phyloP scores from a whole-genome alignment of 2,797 vertebrate genomes.

The Chanos chanos region DNA sequence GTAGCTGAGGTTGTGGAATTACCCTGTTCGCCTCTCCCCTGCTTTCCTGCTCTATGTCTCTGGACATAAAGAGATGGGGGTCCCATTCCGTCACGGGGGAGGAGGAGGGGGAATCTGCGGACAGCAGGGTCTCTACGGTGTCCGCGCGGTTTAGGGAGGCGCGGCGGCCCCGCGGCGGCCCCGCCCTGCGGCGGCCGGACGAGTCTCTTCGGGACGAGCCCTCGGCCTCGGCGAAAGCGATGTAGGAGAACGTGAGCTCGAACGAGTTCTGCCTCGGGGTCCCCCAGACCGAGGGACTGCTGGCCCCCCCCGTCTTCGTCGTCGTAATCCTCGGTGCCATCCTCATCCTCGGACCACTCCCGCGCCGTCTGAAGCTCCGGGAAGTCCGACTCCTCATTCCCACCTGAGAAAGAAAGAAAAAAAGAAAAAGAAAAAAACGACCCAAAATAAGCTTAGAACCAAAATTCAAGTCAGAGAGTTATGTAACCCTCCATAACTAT shows the following conservation, averaged over 20 bases:
- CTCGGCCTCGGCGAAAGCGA: conserved; percentile 78
- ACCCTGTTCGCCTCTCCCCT: conserved; percentile 28
- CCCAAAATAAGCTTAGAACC: too few species aligned
- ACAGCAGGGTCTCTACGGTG: conserved; percentile 67
- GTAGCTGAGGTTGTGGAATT: conserved; percentile 36
- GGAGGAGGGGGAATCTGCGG: conserved; percentile 68
- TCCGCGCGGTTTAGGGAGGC: conserved; percentile 65
- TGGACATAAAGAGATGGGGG: conserved; percentile 51
- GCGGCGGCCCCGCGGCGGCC: conserved; percentile 51
- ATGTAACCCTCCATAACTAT: too few species aligned
- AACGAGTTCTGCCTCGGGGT: conserved; percentile 76
- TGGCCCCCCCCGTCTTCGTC: conserved; percentile 53
- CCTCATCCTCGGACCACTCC: conserved; percentile 84
- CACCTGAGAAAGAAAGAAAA: conserved; percentile 61
- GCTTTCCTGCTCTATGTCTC: conserved; percentile 56
- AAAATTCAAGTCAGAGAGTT: too few species aligned
- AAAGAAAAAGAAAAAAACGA: not conserved
- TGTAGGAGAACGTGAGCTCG: conserved; percentile 90
- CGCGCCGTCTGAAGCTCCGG: conserved; percentile 83
- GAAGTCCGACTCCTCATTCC: conserved; percentile 85
- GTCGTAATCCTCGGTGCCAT: conserved; percentile 54
- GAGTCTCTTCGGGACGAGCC: conserved; percentile 40
- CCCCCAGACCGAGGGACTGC: conserved; percentile 82
- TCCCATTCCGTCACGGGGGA: conserved; percentile 74
- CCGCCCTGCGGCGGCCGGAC: conserved; percentile 41